Evolutionary conservation across 2,113 vertebrate genomes (phyloP).

Genomic region (Corythaixoides concolor): DNA sequence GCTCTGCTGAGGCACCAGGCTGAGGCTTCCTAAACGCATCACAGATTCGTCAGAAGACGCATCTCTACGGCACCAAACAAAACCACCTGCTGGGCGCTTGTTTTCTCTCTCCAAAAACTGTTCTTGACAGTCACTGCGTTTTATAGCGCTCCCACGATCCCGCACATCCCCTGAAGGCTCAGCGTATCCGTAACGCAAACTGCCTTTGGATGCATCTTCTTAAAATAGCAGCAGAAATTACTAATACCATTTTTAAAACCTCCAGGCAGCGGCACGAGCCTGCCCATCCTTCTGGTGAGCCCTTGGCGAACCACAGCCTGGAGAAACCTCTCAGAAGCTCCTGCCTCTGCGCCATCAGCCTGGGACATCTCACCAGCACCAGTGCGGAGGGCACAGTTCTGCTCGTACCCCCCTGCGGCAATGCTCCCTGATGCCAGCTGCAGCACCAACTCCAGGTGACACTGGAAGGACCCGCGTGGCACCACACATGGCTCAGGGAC

Average conservation of each 20-base stretch:
- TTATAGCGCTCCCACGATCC: neutral
- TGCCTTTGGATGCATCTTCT: neutral
- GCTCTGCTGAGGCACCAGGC: neutral
- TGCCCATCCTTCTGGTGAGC: neutral
- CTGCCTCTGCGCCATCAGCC: neutral
- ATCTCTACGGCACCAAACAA: neutral
- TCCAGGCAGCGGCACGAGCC: fast-evolving
- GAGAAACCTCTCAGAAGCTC: neutral
- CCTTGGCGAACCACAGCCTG: fast-evolving
- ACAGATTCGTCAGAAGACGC: neutral
- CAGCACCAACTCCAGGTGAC: fast-evolving
- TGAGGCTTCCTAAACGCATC: neutral
- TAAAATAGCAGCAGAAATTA: neutral
- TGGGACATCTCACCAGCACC: neutral
- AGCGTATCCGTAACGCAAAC: neutral
- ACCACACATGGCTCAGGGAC: neutral
- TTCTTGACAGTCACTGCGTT: neutral
- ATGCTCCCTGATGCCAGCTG: fast-evolving
- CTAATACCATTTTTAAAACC: neutral
- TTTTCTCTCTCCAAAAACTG: neutral
- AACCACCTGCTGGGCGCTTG: constrained; percentile 7
- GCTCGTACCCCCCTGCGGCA: fast-evolving
- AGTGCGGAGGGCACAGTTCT: fast-evolving
- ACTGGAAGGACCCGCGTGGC: fast-evolving
- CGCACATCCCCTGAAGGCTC: neutral